Conservation (phyloP, 1,140 invertebrate species). For the Goniozus legneri region DNA sequence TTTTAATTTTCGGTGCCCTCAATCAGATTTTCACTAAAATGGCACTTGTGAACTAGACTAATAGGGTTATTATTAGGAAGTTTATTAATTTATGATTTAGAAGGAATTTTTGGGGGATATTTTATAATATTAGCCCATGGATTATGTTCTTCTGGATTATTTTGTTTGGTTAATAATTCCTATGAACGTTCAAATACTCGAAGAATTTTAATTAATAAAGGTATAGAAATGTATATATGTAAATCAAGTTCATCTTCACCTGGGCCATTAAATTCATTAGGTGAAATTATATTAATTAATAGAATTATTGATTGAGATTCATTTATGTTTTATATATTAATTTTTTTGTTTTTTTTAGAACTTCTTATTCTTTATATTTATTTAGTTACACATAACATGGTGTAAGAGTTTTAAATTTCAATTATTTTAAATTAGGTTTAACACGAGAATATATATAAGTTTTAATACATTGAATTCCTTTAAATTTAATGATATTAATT, state of each 20-base stretch:
- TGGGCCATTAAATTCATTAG: slow-evolving; percentile 42
- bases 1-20: too few relatives aligned
- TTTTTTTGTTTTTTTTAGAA: slow-evolving; percentile 32
- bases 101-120: slow-evolving; percentile 52
- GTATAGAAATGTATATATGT: slow-evolving; percentile 43
- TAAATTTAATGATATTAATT: too few relatives aligned
- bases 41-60: too few relatives aligned
- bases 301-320: slow-evolving; percentile 50
- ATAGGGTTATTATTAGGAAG: slow-evolving; percentile 34
- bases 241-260: slow-evolving; percentile 49
- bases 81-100: too few relatives aligned
- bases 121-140: slow-evolving; percentile 66
- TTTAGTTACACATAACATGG: too few relatives aligned
- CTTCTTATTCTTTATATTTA: slow-evolving; percentile 39
- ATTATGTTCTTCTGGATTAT: slow-evolving; percentile 64
- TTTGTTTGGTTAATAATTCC: slow-evolving; percentile 64
- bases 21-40: too few relatives aligned
- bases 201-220: slow-evolving; percentile 47
- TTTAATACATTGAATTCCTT: too few relatives aligned
- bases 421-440: too few relatives aligned
- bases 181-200: slow-evolving; percentile 57
- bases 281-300: slow-evolving; percentile 62
- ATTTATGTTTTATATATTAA: slow-evolving; percentile 53
- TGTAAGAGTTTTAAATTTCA: too few relatives aligned
- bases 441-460: too few relatives aligned